These are phyloP conservation scores for Mongoloraphidia duomilia DNA, from an alignment of 2,888 invertebrate genomes.

Conservation along the genomic window DNA sequence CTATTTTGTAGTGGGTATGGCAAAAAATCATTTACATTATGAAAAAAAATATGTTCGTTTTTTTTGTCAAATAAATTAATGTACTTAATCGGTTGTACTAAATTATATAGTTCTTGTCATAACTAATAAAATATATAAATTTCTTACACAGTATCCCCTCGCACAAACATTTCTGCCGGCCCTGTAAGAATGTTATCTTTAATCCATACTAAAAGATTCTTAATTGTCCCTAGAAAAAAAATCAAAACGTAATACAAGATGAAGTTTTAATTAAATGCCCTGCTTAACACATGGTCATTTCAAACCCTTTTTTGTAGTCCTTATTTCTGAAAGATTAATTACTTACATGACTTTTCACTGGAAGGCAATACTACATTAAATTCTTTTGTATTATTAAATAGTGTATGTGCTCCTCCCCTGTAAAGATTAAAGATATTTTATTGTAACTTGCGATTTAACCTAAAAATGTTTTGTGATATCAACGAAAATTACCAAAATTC, in stretches of 20 bases:
- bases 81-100: background rate
- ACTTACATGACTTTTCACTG: constrained; percentile 37
- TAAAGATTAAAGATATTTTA: constrained; percentile 23
- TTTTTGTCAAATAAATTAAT: constrained; percentile 1
- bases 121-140: constrained; percentile 1
- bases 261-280: background rate
- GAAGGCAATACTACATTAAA: constrained; percentile 50
- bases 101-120: background rate
- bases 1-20: too few species aligned
- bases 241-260: too few species aligned
- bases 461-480: too few species aligned
- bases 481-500: too few species aligned
- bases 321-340: background rate
- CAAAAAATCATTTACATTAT: constrained; percentile 21
- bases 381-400: constrained; percentile 70
- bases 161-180: constrained; percentile 56
- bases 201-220: constrained; percentile 65
- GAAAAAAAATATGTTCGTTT: too few species aligned
- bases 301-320: constrained; percentile 1
- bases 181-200: constrained; percentile 71
- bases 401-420: constrained; percentile 83
- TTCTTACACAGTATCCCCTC: constrained; percentile 31
- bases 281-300: constrained; percentile 5
- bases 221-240: constrained; percentile 47
- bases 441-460: too few species aligned